Evolutionary conservation across 2,888 invertebrate genomes (phyloP).

Genomic region (Phalera bucephala): DNA sequence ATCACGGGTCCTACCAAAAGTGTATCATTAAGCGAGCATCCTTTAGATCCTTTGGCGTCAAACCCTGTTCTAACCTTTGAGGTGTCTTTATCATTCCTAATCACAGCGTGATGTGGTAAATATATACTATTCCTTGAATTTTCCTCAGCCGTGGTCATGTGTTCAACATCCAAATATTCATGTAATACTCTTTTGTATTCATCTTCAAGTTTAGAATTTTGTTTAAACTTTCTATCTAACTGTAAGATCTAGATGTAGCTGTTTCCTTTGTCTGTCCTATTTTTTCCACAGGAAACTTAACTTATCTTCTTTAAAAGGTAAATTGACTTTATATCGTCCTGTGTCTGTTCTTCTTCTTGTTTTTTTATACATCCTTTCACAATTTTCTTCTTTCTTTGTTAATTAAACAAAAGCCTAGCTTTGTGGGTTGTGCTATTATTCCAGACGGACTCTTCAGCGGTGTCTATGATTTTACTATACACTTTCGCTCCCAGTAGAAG

Average conservation of each 20-base stretch:
- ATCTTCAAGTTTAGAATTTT: constrained; percentile 1
- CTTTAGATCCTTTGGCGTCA: neutral
- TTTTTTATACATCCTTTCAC: neutral
- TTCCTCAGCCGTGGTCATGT: constrained; percentile 3
- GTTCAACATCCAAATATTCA: constrained; percentile 5
- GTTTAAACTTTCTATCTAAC: constrained; percentile 5
- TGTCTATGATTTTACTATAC: neutral
- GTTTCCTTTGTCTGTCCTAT: constrained; percentile 1
- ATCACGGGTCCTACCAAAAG: neutral
- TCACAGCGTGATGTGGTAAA: constrained; percentile 22
- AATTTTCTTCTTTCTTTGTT: constrained; percentile 2
- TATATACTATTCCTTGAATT: neutral
- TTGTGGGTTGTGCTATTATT: neutral
- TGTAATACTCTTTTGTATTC: constrained; percentile 6
- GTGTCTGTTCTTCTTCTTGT: neutral
- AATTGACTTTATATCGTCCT: constrained; percentile 1
- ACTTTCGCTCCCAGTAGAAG: neutral
- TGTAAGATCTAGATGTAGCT: constrained; percentile 2
- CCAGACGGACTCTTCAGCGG: constrained; percentile 5
- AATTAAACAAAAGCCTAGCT: neutral
- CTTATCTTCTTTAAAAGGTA: constrained; percentile 1
- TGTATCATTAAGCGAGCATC: neutral
- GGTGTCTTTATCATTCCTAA: constrained; percentile 13
- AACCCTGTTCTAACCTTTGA: no score
- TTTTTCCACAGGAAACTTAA: neutral